Evolutionary conservation across 2,888 invertebrate species (phyloP).

Genomic region (Ophioninae sp.): DNA sequence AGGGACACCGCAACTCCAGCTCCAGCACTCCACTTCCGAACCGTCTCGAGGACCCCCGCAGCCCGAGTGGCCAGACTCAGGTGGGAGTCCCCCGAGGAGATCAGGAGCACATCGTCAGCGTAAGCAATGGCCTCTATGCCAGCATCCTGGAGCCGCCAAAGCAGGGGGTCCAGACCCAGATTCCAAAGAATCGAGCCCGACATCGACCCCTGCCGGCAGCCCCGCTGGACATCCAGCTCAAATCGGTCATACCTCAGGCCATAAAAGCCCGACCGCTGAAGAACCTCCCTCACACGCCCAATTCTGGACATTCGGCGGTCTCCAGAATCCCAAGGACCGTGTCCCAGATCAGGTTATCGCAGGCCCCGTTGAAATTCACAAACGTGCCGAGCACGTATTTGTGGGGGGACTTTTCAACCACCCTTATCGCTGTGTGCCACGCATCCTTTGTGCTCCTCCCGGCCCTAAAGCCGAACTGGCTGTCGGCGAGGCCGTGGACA

Average conservation of each 20-base stretch:
- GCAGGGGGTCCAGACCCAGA: constrained; percentile 13
- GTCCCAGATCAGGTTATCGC: neutral
- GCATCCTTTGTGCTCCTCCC: constrained; percentile 15
- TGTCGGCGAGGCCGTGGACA: constrained; percentile 18
- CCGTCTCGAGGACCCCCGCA: constrained; percentile 4
- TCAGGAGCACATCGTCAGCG: neutral
- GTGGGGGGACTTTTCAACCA: neutral
- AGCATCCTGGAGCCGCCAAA: neutral
- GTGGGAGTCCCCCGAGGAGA: constrained; percentile 11
- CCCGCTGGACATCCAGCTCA: constrained; percentile 4
- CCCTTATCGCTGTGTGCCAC: neutral
- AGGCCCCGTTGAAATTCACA: constrained; percentile 2
- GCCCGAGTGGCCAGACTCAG: constrained; percentile 4
- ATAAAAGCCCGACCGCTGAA: neutral
- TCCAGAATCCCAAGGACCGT: neutral
- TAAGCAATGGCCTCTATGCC: neutral
- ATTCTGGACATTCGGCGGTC: neutral
- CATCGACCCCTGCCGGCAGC: constrained; percentile 28
- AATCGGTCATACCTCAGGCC: neutral
- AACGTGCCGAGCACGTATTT: neutral
- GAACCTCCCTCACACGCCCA: constrained; percentile 23
- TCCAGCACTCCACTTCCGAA: constrained; percentile 8
- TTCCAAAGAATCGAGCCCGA: constrained; percentile 6
- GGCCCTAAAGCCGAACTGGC: constrained; percentile 28
- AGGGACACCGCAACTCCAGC: constrained; percentile 13